Evolutionary conservation across 2,888 invertebrate genomes (phyloP), one percentile per base, ranked within the genome.

Genomic region (Allacma fusca): DNA sequence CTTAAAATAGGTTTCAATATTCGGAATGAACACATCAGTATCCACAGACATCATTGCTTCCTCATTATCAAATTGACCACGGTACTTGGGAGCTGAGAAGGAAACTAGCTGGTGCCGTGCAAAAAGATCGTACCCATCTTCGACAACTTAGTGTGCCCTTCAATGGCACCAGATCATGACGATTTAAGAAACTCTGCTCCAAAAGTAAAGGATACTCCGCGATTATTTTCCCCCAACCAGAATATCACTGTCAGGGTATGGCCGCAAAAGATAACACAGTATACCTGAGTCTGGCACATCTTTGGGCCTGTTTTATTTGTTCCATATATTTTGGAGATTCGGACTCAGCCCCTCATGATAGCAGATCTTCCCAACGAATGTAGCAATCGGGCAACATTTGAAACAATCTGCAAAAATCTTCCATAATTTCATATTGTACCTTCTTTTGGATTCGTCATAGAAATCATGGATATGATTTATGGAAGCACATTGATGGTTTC

Each of bases 11-110:
- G 98, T 88, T 99, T 98, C 88, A 99, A 89, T 86, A 99, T 99
- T 94, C 98, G 98, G 90, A 98, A 98, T 84, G 98, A 98, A 90
- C 98, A 98, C 97, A 98, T 98, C 74, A 98, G 91, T 98, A 87
- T 98, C 98, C 43, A 99, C 98, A 80, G 95, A 96, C 98, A 98
- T 98, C 98, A 98, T 98, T 80, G 97, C 98, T 76, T 98, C 98
- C 73, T 98, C 98, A 87, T 98, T 98, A 87, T 98, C 97, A 86
- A 98, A 97, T 88, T 97, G 96, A n/a, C 97, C 96, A 87, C 96
- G 96, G 87, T 96, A 96, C 87, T 98, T 98, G 34, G 97, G 97
- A 65, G 97, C 97, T n/a, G 98, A 98, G 88, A 99, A 99, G 0
- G 98, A 99, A 75, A 99, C 98, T 86, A 99, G 90, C 87, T 98